Base-by-base conservation (phyloP, 2,888 invertebrate species). In the Cephus spinipes region DNA sequence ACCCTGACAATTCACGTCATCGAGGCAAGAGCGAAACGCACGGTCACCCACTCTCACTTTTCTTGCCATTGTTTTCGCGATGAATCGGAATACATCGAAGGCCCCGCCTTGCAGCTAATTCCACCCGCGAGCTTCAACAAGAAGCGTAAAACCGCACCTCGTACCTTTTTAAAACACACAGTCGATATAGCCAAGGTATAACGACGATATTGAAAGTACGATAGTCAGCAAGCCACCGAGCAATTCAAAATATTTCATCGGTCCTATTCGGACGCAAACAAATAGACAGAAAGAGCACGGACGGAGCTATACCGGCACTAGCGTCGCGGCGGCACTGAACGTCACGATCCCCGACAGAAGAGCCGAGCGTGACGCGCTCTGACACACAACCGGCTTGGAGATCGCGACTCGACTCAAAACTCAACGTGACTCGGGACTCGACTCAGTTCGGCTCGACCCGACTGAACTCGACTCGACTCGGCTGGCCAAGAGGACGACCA, bases 1-100 rank as follows among this genome's bases (percentile, higher is more conserved):
- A 85, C 85, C 40, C 40, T 9, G 88, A 83, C 88, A 87, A 85
- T 87, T 87, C 88, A 88, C 86, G 84, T 85, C 82, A 85, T 82
- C 84, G 82, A 85, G 83, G 83, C 86, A 85, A 23, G 2, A 40
- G 84, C 84, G 83, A 81, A 83, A 85, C 83, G 83, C 81, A 85
- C 84, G 81, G 83, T 74, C 36, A 71, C 85, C 86, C 85, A 88
- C 85, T 86, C 85, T 85, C 87, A 86, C 85, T 87, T 85, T 85
- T 83, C 82, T 81, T 75, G 81, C 81, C 87, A 86, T 87, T 83
- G 83, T 85, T 34, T 35, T 33, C 78, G 75, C 69, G 68, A 73
- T 75, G 74, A 77, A 31, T 79, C 31, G 75, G 55, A 69, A 74
- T 55, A 73, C 32, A 31, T 23, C 69, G 73, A 35, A 55, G 75